A percentile compares a stretch with the other conserved stretches of the same genome.
phyloP scores from a whole-genome alignment of 2,888 invertebrate genomes.

The Andricus curvator region DNA sequence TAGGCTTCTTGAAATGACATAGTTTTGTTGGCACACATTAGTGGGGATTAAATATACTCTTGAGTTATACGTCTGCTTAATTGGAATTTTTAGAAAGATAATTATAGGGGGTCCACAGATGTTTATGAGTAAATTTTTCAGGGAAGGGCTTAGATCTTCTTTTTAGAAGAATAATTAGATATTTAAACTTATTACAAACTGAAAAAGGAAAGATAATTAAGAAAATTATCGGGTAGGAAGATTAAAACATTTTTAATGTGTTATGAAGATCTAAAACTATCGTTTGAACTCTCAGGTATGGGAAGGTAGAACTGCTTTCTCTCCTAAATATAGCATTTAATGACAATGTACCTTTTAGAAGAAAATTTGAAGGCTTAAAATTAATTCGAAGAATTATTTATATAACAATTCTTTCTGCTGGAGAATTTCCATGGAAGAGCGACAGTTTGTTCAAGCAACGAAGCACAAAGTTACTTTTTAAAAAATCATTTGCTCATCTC shows the following conservation, averaged over 20 bases:
- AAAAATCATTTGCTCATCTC: conserved; percentile 21
- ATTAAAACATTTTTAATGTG: no score
- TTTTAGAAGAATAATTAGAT: neutral
- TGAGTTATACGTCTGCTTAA: neutral
- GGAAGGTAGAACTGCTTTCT: neutral
- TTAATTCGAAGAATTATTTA: neutral
- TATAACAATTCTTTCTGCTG: neutral
- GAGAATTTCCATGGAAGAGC: neutral
- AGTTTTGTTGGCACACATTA: neutral
- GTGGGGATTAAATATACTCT: neutral
- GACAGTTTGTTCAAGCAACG: conserved; percentile 15
- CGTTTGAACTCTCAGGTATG: neutral
- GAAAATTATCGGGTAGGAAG: neutral
- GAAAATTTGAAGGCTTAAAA: neutral
- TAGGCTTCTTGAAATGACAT: neutral
- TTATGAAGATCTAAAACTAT: no score
- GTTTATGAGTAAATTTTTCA: neutral
- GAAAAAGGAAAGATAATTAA: neutral
- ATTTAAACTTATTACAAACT: neutral
- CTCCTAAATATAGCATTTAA: neutral
- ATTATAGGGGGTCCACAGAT: neutral
- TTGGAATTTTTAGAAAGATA: neutral
- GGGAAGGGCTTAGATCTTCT: neutral
- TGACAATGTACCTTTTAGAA: neutral
- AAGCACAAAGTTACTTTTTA: neutral